Conservation (phyloP, 2,797 vertebrate species). For the Limnodromus scolopaceus region DNA sequence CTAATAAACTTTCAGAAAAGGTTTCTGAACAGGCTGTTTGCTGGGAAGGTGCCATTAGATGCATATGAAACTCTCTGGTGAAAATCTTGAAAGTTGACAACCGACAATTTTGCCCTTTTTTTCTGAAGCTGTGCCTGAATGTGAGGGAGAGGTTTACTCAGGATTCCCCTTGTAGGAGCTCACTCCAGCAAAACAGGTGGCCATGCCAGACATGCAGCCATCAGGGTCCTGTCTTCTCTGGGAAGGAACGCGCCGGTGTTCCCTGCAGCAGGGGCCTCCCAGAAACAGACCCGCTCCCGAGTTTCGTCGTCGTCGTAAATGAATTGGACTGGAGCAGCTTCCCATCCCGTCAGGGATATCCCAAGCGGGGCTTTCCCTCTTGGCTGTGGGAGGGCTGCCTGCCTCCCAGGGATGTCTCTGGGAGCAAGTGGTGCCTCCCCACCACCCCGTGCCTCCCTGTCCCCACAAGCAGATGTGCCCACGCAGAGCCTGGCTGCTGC, state of each 20-base stretch:
- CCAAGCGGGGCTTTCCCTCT: background rate
- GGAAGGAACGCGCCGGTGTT: background rate
- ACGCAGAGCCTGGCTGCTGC: background rate
- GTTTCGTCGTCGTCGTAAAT: background rate
- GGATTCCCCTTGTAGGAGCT: background rate
- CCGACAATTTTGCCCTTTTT: background rate
- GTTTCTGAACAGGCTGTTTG: background rate
- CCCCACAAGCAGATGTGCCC: accelerated
- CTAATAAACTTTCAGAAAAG: background rate
- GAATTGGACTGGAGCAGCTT: background rate
- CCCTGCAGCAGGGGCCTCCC: background rate
- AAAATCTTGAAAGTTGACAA: background rate
- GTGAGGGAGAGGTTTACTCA: background rate
- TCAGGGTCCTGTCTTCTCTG: background rate
- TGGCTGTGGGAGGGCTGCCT: background rate
- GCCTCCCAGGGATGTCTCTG: background rate
- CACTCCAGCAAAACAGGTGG: background rate
- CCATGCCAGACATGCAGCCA: background rate
- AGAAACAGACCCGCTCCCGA: background rate
- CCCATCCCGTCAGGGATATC: background rate
- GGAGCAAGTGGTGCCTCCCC: background rate
- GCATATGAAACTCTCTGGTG: background rate
- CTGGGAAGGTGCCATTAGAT: background rate
- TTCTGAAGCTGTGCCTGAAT: background rate
- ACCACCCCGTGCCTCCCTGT: accelerated